These are phyloP conservation scores for Athetis lepigone DNA, from an alignment of 2,888 invertebrate genomes.

Conservation along the genomic window DNA sequence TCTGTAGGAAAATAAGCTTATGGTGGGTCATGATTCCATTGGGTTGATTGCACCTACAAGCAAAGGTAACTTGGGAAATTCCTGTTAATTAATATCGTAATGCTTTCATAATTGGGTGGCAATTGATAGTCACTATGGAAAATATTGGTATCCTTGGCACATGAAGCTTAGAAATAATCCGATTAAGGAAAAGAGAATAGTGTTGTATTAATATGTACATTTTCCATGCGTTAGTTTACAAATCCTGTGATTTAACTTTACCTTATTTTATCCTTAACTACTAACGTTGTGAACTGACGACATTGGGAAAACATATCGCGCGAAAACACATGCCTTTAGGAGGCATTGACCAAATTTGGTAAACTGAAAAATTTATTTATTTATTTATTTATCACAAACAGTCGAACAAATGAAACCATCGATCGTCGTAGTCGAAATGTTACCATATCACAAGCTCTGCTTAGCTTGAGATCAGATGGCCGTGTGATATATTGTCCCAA, in stretches of 20 bases:
- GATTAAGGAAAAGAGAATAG: conserved; percentile 10
- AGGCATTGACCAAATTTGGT: conserved; percentile 4
- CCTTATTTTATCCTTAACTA: conserved; percentile 14
- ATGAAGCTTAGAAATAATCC: too few species aligned
- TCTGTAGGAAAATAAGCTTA: too few species aligned
- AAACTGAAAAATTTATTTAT: too few species aligned
- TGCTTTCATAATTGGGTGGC: background rate
- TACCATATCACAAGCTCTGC: too few species aligned
- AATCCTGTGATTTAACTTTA: conserved; percentile 15
- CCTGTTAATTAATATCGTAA: background rate
- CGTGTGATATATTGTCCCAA: too few species aligned
- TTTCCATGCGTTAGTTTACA: conserved; percentile 8
- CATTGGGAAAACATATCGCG: conserved; percentile 27
- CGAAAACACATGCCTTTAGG: background rate
- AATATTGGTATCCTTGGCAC: conserved; percentile 2
- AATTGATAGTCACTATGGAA: background rate
- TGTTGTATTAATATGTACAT: background rate
- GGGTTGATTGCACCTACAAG: background rate
- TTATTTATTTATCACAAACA: too few species aligned
- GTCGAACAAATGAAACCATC: too few species aligned
- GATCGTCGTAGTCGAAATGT: too few species aligned
- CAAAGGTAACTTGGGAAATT: background rate
- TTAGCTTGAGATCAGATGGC: too few species aligned
- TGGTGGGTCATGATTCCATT: too few species aligned
- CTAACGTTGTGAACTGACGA: conserved; percentile 31